Percentiles rank a stretch among this genome's conserved stretches.
Conservation (phyloP, 2,797 vertebrate species). For the Eremophila alpestris region DNA sequence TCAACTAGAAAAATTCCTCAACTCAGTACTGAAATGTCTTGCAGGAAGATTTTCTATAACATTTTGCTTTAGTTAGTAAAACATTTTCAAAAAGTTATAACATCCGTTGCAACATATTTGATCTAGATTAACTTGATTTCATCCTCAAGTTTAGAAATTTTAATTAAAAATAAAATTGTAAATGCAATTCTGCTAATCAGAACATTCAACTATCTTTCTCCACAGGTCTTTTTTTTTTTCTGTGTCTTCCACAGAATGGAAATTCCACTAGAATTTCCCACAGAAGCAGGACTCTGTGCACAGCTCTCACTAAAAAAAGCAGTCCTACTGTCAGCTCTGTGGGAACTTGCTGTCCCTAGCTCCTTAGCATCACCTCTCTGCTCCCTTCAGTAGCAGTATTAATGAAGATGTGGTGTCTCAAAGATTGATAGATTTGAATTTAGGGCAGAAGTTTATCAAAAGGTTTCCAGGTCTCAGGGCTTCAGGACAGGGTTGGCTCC, state of each 20-base stretch:
- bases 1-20: not conserved
- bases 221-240: not conserved
- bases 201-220: not conserved
- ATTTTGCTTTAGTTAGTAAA: not conserved
- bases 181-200: not conserved
- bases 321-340: not conserved
- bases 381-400: not conserved
- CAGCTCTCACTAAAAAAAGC: not conserved
- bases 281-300: not conserved
- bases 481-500: not conserved
- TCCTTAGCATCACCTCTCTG: not conserved
- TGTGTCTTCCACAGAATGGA: not conserved
- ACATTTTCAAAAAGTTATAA: not conserved
- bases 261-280: not conserved
- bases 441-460: not conserved
- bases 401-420: not conserved
- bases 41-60: not conserved
- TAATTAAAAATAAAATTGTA: not conserved
- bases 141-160: not conserved
- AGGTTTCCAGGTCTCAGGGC: not conserved
- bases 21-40: not conserved
- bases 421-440: not conserved
- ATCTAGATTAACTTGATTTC: not conserved
- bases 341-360: not conserved
- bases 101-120: not conserved